A percentile compares a stretch with the other conserved stretches of the same genome.
phyloP scores from a whole-genome alignment of 2,888 invertebrate species.

The Aleiodes alternator region DNA sequence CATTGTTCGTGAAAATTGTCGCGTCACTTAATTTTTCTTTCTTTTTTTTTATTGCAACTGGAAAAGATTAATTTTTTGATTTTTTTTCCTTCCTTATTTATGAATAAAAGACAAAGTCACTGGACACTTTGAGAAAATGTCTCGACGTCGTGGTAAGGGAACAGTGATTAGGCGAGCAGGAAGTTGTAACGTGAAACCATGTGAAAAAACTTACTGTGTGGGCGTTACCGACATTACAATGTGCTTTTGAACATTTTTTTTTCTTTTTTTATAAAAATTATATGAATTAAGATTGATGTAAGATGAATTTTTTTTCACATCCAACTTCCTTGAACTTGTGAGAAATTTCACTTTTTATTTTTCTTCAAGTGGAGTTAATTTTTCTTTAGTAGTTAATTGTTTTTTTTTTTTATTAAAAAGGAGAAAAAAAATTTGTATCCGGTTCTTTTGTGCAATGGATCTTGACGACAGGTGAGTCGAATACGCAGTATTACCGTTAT shows the following conservation, averaged over 20 bases:
- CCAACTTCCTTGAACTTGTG: conserved; percentile 20
- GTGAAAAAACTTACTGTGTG: conserved; percentile 19
- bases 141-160: neutral
- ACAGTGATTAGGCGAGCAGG: conserved; percentile 16
- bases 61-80: neutral
- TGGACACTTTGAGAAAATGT: neutral
- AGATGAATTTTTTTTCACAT: neutral
- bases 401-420: too few species aligned
- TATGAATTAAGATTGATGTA: conserved; percentile 25
- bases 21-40: neutral
- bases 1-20: conserved; percentile 16
- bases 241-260: neutral
- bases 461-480: conserved; percentile 40
- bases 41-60: too few species aligned
- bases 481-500: conserved; percentile 42
- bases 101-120: neutral
- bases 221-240: conserved; percentile 14
- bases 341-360: conserved; percentile 32
- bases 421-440: neutral
- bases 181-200: conserved; percentile 30
- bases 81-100: too few species aligned
- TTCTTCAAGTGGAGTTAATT: neutral
- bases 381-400: neutral
- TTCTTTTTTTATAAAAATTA: conserved; percentile 19
- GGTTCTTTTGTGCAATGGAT: conserved; percentile 30